These are phyloP conservation scores for Chromis chromis DNA, from an alignment of 2,797 vertebrate genomes.

Conservation along the genomic window DNA sequence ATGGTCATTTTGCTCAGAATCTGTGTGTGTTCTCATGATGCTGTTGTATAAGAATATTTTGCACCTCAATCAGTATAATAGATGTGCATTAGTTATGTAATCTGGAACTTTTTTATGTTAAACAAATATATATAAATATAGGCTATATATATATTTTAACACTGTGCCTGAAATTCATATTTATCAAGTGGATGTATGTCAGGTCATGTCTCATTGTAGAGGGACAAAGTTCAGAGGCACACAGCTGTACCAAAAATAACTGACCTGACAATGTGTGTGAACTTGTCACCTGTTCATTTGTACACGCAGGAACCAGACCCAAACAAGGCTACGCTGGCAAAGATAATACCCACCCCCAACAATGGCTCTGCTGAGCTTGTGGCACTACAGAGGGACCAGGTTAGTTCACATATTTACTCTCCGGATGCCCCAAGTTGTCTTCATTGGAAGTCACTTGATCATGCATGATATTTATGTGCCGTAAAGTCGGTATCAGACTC, in stretches of 20 bases:
- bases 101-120: not conserved
- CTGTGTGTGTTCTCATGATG: no score
- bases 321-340: conserved; percentile 89
- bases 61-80: not conserved
- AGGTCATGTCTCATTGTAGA: not conserved
- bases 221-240: not conserved
- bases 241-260: conserved; percentile 20
- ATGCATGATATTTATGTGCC: conserved; percentile 85
- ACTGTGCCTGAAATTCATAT: not conserved
- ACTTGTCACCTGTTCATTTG: conserved; percentile 58
- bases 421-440: not conserved
- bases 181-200: conserved; percentile 8
- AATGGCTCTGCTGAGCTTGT: conserved; percentile 95
- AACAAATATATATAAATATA: no score
- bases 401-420: conserved; percentile 69
- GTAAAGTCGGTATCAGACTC: conserved; percentile 63
- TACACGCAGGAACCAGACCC: conserved; percentile 88
- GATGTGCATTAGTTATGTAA: not conserved
- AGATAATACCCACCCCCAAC: conserved; percentile 95
- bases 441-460: conserved; percentile 6
- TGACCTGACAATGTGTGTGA: conserved; percentile 39
- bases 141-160: no score
- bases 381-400: conserved; percentile 90
- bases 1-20: no score
- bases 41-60: not conserved